Evolutionary conservation across 2,113 vertebrate genomes (phyloP).

Genomic region (Paralichthys olivaceus): DNA sequence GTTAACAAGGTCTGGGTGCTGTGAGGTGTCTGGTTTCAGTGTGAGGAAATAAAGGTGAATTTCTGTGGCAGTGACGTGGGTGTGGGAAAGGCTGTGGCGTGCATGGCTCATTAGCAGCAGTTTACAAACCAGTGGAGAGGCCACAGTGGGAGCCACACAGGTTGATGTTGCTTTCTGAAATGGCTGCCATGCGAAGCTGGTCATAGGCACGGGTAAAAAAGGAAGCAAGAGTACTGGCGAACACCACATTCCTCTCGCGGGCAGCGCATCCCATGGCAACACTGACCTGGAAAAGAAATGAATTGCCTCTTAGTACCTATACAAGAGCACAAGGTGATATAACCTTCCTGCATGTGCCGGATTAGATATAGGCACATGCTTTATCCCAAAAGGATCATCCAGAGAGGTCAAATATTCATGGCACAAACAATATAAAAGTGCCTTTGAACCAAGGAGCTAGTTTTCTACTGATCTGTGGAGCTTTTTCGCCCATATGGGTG

Average conservation of each 20-base stretch:
- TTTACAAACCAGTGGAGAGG: constrained; percentile 91
- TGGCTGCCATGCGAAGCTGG: constrained; percentile 94
- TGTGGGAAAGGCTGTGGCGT: constrained; percentile 7
- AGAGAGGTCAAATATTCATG: constrained; percentile 27
- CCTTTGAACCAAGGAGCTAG: constrained; percentile 44
- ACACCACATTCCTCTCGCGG: constrained; percentile 89
- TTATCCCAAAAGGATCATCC: constrained; percentile 11
- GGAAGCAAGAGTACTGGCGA: constrained; percentile 92
- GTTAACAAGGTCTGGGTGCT: constrained; percentile 14
- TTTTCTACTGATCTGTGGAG: constrained; percentile 37
- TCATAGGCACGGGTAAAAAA: constrained; percentile 93
- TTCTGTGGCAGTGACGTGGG: constrained; percentile 2
- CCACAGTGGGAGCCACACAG: constrained; percentile 95
- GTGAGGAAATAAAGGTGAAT: constrained; percentile 16
- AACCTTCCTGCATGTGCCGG: neutral
- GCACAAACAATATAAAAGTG: constrained; percentile 13
- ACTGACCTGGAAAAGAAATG: constrained; percentile 84
- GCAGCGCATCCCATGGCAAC: constrained; percentile 90
- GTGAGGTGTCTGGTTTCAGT: constrained; percentile 35
- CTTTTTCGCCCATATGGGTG: constrained; percentile 58
- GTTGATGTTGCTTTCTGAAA: constrained; percentile 95
- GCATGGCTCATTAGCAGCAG: neutral
- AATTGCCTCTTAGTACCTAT: constrained; percentile 9
- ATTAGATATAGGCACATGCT: neutral
- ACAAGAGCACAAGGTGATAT: neutral